Percentiles rank a stretch among this genome's conserved stretches.
Evolutionary conservation across 1,140 invertebrate species (phyloP).

Genomic region (Drosophila navojoa): DNA sequence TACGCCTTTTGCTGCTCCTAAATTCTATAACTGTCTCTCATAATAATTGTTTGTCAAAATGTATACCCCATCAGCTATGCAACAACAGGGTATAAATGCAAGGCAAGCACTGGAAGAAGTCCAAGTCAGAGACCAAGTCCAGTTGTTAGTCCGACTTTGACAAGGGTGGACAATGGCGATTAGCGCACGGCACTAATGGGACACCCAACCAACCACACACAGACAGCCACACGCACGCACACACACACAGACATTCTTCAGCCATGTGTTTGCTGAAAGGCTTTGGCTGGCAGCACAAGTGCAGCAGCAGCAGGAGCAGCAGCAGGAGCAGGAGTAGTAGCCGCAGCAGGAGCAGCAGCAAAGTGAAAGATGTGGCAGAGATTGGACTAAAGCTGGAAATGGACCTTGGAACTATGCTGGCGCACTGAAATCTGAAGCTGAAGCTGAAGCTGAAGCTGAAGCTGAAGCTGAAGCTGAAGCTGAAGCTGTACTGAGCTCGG

Average conservation of each 20-base stretch:
- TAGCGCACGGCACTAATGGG: constrained; percentile 77
- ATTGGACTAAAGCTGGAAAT: constrained; percentile 18
- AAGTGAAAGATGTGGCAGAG: constrained; percentile 46
- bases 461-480: not conserved
- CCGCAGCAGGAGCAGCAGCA: constrained; percentile 20
- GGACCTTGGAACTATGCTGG: not conserved
- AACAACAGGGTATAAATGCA: not conserved
- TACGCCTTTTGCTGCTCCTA: no score
- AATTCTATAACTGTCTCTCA: no score
- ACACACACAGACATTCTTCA: constrained; percentile 20
- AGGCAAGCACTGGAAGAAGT: constrained; percentile 4
- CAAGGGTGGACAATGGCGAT: constrained; percentile 81
- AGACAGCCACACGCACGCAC: constrained; percentile 13
- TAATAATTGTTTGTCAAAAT: no score
- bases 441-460: not conserved
- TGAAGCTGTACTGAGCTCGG: not conserved
- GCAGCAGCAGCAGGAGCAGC: constrained; percentile 26
- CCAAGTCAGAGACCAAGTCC: constrained; percentile 11
- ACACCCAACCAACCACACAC: constrained; percentile 16
- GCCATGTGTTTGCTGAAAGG: constrained; percentile 76
- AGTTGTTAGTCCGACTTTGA: constrained; percentile 52
- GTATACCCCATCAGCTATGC: not conserved
- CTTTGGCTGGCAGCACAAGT: constrained; percentile 43
- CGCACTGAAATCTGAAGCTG: no score
- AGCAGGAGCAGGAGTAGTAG: constrained; percentile 23